Conservation (phyloP, 2,113 vertebrate genomes). For the Callithrix jacchus region DNA sequence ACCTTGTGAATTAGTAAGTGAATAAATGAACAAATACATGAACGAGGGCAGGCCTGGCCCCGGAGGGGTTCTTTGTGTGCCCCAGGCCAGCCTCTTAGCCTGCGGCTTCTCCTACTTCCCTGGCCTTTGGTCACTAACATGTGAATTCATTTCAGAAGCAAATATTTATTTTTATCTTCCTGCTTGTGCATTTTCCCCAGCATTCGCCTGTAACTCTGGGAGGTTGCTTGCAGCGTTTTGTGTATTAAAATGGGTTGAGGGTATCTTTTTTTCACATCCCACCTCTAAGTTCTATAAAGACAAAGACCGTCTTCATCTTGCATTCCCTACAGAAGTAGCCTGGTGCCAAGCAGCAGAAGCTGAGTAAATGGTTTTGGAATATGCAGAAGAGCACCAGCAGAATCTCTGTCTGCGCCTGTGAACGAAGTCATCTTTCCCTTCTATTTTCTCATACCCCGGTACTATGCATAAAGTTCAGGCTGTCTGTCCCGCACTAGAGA, state of each 20-base stretch:
- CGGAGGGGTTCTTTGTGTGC: neutral
- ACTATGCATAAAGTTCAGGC: fast-evolving
- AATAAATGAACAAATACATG: neutral
- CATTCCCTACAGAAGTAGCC: neutral
- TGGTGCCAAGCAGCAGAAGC: neutral
- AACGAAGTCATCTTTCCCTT: neutral
- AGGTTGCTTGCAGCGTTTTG: neutral
- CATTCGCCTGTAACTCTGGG: neutral
- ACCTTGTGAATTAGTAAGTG: neutral
- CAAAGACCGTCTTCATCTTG: neutral
- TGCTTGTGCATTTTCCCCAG: neutral
- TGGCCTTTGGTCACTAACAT: neutral
- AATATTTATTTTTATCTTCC: neutral
- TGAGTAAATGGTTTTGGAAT: neutral
- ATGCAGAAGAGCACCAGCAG: neutral
- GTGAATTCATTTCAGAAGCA: neutral
- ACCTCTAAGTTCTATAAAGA: neutral
- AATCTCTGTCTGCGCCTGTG: fast-evolving
- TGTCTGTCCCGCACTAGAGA: neutral
- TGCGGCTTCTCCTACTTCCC: fast-evolving
- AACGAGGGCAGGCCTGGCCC: neutral
- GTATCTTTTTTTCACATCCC: neutral
- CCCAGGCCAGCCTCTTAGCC: neutral
- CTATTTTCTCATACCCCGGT: fast-evolving
- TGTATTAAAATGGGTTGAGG: neutral